Base-by-base conservation (phyloP, 2,113 vertebrate species). In the Istiophorus platypterus region DNA sequence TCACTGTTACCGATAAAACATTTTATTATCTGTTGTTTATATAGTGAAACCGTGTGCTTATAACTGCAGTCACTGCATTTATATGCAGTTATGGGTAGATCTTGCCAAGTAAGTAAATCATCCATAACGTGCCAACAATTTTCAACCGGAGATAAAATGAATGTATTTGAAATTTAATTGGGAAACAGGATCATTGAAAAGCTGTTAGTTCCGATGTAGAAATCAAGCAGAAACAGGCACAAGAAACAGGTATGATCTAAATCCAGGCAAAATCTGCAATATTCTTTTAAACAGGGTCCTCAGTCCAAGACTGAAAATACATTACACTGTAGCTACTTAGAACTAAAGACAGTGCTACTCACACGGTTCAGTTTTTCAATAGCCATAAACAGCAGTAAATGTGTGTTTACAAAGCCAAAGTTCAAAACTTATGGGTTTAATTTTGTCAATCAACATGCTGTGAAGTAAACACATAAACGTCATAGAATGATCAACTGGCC, bases 381-480 rank as follows among this genome's bases (percentile, higher is more conserved):
- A 7, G 14, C 37, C 59, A 41, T 12, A 37, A 47, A 68, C 14
- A 45, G 9, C 31, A 41, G 26, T n/a, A 15, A 45, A 12, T 72
- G 22, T 62, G 39, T n/a, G 20, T 67, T 68, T 39, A 39, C 15
- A 37, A 18, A 26, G 59, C 65, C 45, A 47, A 42, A 69, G 76
- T 47, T 75, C 52, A 77, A 42, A 5, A 17, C 27, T 42, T 45
- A 18, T 52, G 5, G 31, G 12, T 74, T 80, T 83, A 66, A 56
- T 61, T 74, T 34, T 39, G 18, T 57, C 61, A 17, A 49, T 75
- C 15, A 59, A 18, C 66, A 56, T 8, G 4, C 42, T 67, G 27
- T 39, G 20, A 62, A 10, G 41, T 52, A 64, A 83, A 76, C 69
- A 78, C 34, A 0, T 81, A 77, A 74, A 45, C 71, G 79, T 83